Conservation (phyloP, 2,113 vertebrate genomes). For the Apodemus sylvaticus region DNA sequence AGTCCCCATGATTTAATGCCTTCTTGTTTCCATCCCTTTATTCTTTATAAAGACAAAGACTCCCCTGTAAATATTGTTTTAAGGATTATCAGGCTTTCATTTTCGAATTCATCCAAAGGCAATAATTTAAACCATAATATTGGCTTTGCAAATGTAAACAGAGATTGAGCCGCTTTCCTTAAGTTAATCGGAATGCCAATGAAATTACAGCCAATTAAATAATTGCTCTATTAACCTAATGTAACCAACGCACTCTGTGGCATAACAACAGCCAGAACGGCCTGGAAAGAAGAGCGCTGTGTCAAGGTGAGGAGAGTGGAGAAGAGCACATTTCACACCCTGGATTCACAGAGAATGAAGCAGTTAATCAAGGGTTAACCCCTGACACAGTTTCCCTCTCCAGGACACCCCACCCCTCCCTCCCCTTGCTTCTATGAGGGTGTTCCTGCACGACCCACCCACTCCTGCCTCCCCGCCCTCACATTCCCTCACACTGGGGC, state of each 20-base stretch:
- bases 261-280: neutral
- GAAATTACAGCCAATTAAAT: conserved; percentile 74
- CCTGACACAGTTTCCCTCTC: no score
- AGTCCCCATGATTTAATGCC: conserved; percentile 59
- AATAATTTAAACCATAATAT: conserved; percentile 80
- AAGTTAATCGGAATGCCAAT: conserved; percentile 72
- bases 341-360: neutral
- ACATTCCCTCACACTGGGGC: no score
- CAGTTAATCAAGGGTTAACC: no score
- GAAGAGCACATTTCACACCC: neutral
- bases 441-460: no score
- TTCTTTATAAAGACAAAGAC: conserved; percentile 75
- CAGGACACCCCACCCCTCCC: no score
- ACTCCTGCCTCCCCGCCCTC: no score
- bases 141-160: conserved; percentile 79
- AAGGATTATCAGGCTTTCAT: conserved; percentile 77
- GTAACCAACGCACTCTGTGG: neutral
- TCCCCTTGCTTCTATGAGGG: no score
- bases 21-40: conserved; percentile 63
- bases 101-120: conserved; percentile 76
- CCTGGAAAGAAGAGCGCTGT: neutral
- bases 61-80: conserved; percentile 80
- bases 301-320: neutral
- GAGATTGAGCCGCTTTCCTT: conserved; percentile 75
- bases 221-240: conserved; percentile 78